These are phyloP conservation scores for Mesorhabditis belari DNA, from an alignment of 2,888 invertebrate species.

Conservation along the genomic window DNA sequence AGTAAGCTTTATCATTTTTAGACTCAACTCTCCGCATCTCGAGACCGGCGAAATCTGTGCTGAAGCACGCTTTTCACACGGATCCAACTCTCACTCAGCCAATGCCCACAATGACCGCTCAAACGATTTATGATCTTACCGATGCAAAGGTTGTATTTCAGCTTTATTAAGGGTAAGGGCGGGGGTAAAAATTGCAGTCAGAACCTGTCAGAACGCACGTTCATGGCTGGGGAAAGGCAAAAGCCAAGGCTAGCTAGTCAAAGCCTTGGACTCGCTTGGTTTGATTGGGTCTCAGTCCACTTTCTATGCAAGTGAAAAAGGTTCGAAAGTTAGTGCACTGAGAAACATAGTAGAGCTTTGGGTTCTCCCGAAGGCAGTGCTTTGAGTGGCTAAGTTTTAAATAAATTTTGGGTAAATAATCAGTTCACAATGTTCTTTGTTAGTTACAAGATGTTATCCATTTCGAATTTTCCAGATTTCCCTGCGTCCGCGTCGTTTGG, in stretches of 20 bases:
- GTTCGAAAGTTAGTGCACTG: too few relatives aligned
- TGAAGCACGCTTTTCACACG: conserved; percentile 47
- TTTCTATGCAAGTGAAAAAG: too few relatives aligned
- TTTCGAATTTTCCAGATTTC: conserved; percentile 18
- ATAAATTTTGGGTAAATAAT: neutral
- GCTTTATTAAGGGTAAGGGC: too few relatives aligned
- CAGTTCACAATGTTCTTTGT: neutral
- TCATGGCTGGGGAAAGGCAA: too few relatives aligned
- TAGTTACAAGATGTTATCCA: neutral
- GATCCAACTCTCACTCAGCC: conserved; percentile 45
- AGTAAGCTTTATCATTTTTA: conserved; percentile 14
- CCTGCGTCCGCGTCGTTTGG: conserved; percentile 51
- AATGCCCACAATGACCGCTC: conserved; percentile 38
- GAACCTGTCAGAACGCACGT: too few relatives aligned
- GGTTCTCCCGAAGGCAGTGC: too few relatives aligned
- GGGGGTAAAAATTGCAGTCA: too few relatives aligned
- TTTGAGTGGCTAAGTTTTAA: neutral
- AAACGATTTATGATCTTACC: conserved; percentile 45
- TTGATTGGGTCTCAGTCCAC: too few relatives aligned
- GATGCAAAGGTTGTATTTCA: conserved; percentile 34
- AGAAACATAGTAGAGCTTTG: too few relatives aligned
- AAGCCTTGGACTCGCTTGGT: too few relatives aligned
- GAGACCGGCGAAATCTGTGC: conserved; percentile 39
- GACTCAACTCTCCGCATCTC: conserved; percentile 33
- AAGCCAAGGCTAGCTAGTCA: too few relatives aligned